Evolutionary conservation across 2,113 vertebrate species (phyloP).

Genomic region (Oncorhynchus masou): DNA sequence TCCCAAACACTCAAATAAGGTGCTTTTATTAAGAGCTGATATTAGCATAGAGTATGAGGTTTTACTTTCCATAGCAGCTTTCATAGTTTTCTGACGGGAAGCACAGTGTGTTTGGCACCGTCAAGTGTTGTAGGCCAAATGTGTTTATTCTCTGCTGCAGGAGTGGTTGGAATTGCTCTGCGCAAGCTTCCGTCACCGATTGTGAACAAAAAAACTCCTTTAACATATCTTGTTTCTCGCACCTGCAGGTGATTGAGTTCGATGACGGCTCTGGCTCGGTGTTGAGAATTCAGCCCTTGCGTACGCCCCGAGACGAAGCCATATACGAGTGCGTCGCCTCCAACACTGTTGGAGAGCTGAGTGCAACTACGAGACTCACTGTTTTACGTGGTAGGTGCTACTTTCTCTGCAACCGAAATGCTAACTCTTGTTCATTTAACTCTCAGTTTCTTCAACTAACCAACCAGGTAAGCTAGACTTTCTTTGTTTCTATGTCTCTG

Average conservation of each 20-base stretch:
- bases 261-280: slow-evolving; percentile 99
- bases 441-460: slow-evolving; percentile 28
- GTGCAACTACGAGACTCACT: slow-evolving; percentile 93
- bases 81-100: slow-evolving; percentile 31
- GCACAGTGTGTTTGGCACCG: slow-evolving; percentile 58
- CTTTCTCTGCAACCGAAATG: not conserved
- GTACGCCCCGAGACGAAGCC: slow-evolving; percentile 96
- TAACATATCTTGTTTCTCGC: slow-evolving; percentile 94
- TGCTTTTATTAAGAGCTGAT: not conserved
- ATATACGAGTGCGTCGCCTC: slow-evolving; percentile 99
- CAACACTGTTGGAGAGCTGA: slow-evolving; percentile 96
- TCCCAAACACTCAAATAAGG: too few relatives aligned
- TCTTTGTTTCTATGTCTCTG: slow-evolving; percentile 19
- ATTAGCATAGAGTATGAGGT: not conserved
- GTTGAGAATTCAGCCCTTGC: slow-evolving; percentile 95
- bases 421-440: slow-evolving; percentile 39
- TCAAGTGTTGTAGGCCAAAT: slow-evolving; percentile 48
- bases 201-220: slow-evolving; percentile 82
- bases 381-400: slow-evolving; percentile 93
- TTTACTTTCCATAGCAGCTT: not conserved
- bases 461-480: slow-evolving; percentile 56
- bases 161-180: slow-evolving; percentile 29
- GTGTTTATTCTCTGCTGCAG: slow-evolving; percentile 41
- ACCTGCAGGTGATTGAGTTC: slow-evolving; percentile 99
- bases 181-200: slow-evolving; percentile 45